Evolutionary conservation across 2,888 invertebrate genomes (phyloP).

Genomic region (Oasisia sp.): DNA sequence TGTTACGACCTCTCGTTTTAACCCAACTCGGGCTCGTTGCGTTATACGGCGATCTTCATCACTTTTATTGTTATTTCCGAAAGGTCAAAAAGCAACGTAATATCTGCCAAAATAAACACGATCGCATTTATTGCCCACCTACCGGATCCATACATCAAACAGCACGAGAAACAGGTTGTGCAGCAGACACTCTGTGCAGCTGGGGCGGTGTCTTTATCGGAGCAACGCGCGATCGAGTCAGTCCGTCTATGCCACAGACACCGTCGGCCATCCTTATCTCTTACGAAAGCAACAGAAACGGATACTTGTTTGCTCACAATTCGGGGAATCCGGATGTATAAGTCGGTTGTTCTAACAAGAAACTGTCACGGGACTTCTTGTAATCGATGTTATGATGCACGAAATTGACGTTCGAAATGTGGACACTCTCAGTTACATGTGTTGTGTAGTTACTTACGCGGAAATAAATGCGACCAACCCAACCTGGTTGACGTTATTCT

Average conservation of each 20-base stretch:
- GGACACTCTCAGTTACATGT: not conserved
- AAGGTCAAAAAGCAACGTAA: not conserved
- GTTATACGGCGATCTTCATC: not conserved
- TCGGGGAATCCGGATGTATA: not conserved
- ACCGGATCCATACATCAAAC: not conserved
- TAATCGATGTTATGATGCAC: not conserved
- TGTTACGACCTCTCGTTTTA: no score
- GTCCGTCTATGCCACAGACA: not conserved
- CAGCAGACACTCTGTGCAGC: not conserved
- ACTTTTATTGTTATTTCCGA: not conserved
- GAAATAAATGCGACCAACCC: not conserved
- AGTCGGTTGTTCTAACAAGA: not conserved
- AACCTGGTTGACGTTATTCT: not conserved
- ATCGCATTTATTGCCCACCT: not conserved
- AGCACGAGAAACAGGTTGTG: not conserved
- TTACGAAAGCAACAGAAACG: not conserved
- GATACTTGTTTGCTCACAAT: constrained; percentile 1
- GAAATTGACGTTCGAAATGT: not conserved
- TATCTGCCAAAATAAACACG: not conserved
- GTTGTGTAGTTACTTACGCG: not conserved
- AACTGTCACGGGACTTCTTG: not conserved
- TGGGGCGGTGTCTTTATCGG: not conserved
- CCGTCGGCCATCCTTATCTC: not conserved
- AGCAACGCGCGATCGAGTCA: not conserved
- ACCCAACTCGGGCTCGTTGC: not conserved